A percentile compares a stretch with the other conserved stretches of the same genome.
Conservation (phyloP, 53 echinoderm and acorn worm genomes). For the Arbacia lixula region DNA sequence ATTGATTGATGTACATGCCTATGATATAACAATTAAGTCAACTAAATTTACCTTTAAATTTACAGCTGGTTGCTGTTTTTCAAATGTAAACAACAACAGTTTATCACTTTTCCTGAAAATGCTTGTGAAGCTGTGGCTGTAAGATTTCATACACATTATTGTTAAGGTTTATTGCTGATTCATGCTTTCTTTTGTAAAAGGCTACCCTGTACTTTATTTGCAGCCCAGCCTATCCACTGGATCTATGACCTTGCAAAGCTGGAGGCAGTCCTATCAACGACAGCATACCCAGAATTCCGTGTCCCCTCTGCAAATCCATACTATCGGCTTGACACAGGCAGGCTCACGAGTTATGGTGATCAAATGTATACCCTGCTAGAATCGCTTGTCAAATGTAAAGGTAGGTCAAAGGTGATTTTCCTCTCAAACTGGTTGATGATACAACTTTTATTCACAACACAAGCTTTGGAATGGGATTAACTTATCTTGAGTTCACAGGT, state of each 20-base stretch:
- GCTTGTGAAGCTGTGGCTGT: background rate
- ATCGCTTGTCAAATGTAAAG: conserved; percentile 64
- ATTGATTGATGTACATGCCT: too few relatives aligned
- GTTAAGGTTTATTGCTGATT: background rate
- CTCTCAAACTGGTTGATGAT: too few relatives aligned
- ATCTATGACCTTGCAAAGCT: conserved; percentile 67
- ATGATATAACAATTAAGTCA: too few relatives aligned
- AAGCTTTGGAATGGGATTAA: too few relatives aligned
- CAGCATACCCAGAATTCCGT: conserved; percentile 72
- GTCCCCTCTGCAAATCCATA: conserved; percentile 69
- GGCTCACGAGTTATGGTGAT: conserved; percentile 65
- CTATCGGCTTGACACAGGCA: conserved; percentile 71
- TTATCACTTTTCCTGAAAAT: background rate
- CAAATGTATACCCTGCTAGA: conserved; percentile 58
- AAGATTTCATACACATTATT: background rate
- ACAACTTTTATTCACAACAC: too few relatives aligned
- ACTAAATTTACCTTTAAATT: too few relatives aligned
- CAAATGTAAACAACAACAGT: too few relatives aligned
- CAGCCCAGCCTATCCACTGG: conserved; percentile 80
- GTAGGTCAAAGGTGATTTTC: conserved; percentile 2
- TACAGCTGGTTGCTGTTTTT: too few relatives aligned
- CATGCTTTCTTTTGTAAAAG: background rate
- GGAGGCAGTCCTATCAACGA: conserved; percentile 41
- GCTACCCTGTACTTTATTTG: background rate
- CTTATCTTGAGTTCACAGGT: too few relatives aligned